Evolutionary conservation across 37 sponge, comb jelly and placozoan genomes (phyloP).

Genomic region (Cladorhizidae sp.): DNA sequence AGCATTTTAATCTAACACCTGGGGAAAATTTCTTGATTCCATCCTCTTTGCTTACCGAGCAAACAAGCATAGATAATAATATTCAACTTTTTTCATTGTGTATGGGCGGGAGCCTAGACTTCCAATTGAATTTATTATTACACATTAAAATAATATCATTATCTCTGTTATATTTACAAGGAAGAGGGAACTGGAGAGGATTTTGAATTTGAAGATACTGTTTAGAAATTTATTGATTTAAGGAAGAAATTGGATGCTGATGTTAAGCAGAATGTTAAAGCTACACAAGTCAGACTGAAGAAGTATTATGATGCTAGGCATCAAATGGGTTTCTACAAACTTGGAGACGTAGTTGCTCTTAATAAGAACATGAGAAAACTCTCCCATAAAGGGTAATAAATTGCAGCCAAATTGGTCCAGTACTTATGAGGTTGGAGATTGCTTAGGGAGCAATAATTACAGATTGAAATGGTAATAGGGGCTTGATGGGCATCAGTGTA

Average conservation of each 20-base stretch:
- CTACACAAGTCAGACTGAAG: constrained; percentile 37
- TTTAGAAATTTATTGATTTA: not conserved
- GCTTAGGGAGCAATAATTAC: constrained; percentile 3
- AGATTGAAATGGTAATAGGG: not conserved
- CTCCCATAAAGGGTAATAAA: constrained; percentile 15
- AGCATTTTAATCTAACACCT: constrained; percentile 48
- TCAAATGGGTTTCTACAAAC: not conserved
- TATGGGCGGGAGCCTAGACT: constrained; percentile 24
- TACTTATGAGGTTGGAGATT: constrained; percentile 26
- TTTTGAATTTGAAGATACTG: constrained; percentile 3
- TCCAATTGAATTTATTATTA: constrained; percentile 20
- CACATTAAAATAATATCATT: not conserved
- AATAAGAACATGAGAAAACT: constrained; percentile 10
- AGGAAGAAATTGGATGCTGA: not conserved
- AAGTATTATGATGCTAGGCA: constrained; percentile 27
- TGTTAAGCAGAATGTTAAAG: constrained; percentile 19
- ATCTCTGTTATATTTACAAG: not conserved
- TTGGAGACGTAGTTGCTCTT: constrained; percentile 18
- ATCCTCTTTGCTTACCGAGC: constrained; percentile 42
- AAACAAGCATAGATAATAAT: constrained; percentile 39
- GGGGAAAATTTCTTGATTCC: constrained; percentile 39
- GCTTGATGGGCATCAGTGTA: not conserved
- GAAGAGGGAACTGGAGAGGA: not conserved
- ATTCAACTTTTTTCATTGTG: constrained; percentile 31
- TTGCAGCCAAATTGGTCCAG: constrained; percentile 22